Evolutionary conservation across 2,888 invertebrate species (phyloP), one percentile per base, ranked within the genome.

Genomic region (Campoplex nolae): DNA sequence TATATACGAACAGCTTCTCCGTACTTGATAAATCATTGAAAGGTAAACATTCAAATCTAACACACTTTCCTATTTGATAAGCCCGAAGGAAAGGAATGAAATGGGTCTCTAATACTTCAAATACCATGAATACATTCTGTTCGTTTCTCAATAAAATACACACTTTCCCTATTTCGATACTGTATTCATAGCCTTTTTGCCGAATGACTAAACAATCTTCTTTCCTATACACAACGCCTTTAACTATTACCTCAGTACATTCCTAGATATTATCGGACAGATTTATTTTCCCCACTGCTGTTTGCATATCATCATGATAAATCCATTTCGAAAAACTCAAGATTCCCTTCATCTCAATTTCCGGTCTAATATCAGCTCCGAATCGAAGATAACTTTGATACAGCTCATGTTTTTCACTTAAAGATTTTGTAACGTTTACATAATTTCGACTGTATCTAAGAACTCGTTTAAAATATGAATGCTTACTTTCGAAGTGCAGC

Each of bases 401-500:
- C 23, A 23, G 23, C 23, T 23, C 23, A 23, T 23, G 23, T 23
- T 23, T 23, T 23, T 0, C 23, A 23, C 23, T 23, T 23, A 23
- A 23, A 23, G 23, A 23, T 23, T 23, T 23, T 23, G 23, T 23
- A 23, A 23, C 23, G 23, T 23, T 23, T 23, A 23, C 0, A 23
- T 71, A 71, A 71, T 71, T 71, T 28, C 71, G 51, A 38, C 51
- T 48, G 71, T 9, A 71, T 28, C 71, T 48, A 48, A 71, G 71
- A 71, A 16, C 51, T n/a, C 71, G 71, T 32, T 71, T 71, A 51
- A 71, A 71, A 28, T 51, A 71, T 13, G 71, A 18, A 70, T 91
- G 90, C 76, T 91, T 89, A 51, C 88, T 89, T 79, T 90, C 90
- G 77, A 88, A 71, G 23, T 84, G 73, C 13, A 88, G 67, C n/a